phyloP scores from a whole-genome alignment of 1,140 invertebrate species.

The Chironomus tepperi region DNA sequence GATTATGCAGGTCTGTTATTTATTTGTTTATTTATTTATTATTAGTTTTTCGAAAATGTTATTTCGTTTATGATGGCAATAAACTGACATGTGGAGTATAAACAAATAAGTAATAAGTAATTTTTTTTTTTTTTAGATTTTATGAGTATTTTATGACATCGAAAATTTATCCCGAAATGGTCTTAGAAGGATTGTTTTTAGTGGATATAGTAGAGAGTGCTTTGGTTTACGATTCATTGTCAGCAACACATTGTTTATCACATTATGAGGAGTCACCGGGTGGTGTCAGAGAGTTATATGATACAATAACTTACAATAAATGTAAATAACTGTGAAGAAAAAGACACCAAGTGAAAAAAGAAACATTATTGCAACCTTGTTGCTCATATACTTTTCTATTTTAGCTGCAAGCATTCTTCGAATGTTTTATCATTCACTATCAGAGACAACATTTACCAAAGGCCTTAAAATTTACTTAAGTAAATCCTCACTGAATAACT shows the following conservation, averaged over 20 bases:
- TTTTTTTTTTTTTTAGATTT: not conserved
- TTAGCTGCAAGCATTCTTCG: not conserved
- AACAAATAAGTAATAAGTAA: not conserved
- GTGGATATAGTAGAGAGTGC: not conserved
- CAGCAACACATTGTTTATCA: not conserved
- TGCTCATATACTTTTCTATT: not conserved
- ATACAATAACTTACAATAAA: not conserved
- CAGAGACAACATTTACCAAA: not conserved
- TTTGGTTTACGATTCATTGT: not conserved
- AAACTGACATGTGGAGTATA: too few relatives aligned
- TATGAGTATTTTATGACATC: conserved; percentile 1
- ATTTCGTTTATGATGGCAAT: too few relatives aligned
- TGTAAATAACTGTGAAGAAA: not conserved
- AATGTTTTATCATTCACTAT: not conserved
- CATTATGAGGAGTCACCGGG: not conserved
- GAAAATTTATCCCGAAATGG: not conserved
- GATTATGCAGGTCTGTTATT: not conserved
- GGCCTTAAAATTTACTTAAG: conserved; percentile 13
- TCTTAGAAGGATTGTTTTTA: not conserved
- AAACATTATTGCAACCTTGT: not conserved
- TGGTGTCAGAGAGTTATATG: not conserved
- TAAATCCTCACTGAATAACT: not conserved
- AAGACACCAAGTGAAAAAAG: not conserved
- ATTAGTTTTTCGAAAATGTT: too few relatives aligned
- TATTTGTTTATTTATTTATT: not conserved